These are phyloP conservation scores for Pangasius djambal DNA, from an alignment of 2,797 vertebrate genomes.

Conservation along the genomic window DNA sequence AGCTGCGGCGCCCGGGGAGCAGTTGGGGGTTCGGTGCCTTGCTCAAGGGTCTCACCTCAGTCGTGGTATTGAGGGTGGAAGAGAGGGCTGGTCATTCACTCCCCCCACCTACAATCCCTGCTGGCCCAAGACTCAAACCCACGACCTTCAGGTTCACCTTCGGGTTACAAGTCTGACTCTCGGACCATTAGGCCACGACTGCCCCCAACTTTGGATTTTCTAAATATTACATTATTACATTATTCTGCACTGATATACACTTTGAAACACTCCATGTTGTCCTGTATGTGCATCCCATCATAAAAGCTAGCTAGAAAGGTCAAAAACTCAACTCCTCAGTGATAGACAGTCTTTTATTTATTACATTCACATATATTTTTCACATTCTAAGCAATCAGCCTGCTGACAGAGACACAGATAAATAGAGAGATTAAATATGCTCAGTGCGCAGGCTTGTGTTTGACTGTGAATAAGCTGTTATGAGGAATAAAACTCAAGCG, in stretches of 20 bases:
- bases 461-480: constrained; percentile 23
- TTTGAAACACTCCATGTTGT: neutral
- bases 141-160: too few relatives aligned
- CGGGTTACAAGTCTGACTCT: too few relatives aligned
- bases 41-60: too few relatives aligned
- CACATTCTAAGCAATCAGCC: constrained; percentile 8
- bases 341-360: neutral
- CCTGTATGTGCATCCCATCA: neutral
- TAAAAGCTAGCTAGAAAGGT: neutral
- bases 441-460: constrained; percentile 10
- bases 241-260: neutral
- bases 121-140: too few relatives aligned
- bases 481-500: constrained; percentile 25
- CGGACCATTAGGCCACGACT: too few relatives aligned
- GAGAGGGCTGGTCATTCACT: too few relatives aligned
- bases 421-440: constrained; percentile 19
- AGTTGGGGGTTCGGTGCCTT: too few relatives aligned
- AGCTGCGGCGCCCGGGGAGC: too few relatives aligned
- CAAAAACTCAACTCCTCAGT: neutral
- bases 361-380: neutral
- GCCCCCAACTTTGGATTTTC: neutral
- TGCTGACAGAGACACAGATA: constrained; percentile 16
- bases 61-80: too few relatives aligned
- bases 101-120: too few relatives aligned
- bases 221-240: neutral